Evolutionary conservation across 2,113 vertebrate species (phyloP).

Genomic region (Bolborhynchus lineola): DNA sequence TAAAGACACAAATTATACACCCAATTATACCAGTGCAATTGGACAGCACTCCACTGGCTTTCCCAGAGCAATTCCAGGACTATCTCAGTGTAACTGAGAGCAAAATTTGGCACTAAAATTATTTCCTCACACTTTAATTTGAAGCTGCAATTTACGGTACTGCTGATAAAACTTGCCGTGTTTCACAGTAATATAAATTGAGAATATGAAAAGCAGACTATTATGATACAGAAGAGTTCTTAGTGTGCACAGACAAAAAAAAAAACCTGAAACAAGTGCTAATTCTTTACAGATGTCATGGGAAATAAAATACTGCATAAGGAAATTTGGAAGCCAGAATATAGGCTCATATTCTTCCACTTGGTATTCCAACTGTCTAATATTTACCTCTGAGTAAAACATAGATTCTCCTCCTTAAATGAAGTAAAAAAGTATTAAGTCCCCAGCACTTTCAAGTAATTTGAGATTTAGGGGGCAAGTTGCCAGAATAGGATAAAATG

Average conservation of each 20-base stretch:
- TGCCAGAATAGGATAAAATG: neutral
- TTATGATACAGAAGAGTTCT: neutral
- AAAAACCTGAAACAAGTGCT: neutral
- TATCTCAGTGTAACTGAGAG: constrained; percentile 1
- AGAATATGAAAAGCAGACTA: neutral
- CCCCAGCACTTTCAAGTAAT: neutral
- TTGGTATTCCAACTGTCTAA: neutral
- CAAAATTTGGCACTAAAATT: constrained; percentile 13
- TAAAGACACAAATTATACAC: constrained; percentile 19
- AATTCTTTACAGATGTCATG: neutral
- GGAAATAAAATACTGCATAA: neutral
- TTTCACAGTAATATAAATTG: neutral
- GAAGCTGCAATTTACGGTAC: neutral
- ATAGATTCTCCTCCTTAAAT: neutral
- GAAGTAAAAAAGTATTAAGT: neutral
- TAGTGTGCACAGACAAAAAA: neutral
- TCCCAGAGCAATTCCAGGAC: neutral
- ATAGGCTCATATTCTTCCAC: neutral
- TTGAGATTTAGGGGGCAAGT: neutral
- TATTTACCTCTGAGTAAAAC: neutral
- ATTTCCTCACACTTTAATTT: neutral
- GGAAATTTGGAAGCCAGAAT: neutral
- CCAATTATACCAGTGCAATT: neutral
- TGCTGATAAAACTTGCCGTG: neutral
- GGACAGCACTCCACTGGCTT: neutral